Conservation (phyloP, 1,140 invertebrate species). For the Hylyphantes graminicola region DNA sequence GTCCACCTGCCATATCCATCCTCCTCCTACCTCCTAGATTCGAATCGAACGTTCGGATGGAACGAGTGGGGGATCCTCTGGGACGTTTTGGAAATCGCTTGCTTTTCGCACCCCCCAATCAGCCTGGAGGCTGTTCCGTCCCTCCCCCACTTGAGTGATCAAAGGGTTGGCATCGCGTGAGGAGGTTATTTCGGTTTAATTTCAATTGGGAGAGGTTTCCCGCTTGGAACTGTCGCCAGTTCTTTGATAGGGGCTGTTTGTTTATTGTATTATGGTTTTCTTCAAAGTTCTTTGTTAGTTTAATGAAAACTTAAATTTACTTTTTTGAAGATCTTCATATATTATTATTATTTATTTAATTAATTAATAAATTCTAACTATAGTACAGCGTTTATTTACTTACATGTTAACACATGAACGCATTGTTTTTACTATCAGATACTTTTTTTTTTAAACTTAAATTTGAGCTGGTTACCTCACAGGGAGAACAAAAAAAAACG, state of each 20-base stretch:
- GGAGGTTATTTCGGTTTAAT: conserved; percentile 34
- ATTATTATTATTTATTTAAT: too few relatives aligned
- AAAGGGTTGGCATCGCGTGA: conserved; percentile 39
- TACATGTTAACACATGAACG: too few relatives aligned
- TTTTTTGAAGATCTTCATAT: too few relatives aligned
- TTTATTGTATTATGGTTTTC: too few relatives aligned
- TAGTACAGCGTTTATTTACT: too few relatives aligned
- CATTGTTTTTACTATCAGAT: too few relatives aligned
- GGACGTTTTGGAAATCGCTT: conserved; percentile 28
- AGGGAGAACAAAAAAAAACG: too few relatives aligned
- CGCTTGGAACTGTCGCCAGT: not conserved
- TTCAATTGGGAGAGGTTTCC: conserved; percentile 38
- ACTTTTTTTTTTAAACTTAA: too few relatives aligned
- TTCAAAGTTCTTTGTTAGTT: too few relatives aligned
- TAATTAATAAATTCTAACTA: too few relatives aligned
- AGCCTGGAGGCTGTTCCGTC: conserved; percentile 3
- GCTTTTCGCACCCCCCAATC: conserved; percentile 46
- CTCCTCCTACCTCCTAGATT: conserved; percentile 3
- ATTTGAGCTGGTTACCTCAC: too few relatives aligned
- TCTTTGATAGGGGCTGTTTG: not conserved
- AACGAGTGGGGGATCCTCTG: conserved; percentile 18
- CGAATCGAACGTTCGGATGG: conserved; percentile 12
- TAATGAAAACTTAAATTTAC: too few relatives aligned
- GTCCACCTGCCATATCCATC: not conserved
- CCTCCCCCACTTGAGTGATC: conserved; percentile 46